phyloP scores from a whole-genome alignment of 2,888 invertebrate species.

The Rhorus exstirpatorius region DNA sequence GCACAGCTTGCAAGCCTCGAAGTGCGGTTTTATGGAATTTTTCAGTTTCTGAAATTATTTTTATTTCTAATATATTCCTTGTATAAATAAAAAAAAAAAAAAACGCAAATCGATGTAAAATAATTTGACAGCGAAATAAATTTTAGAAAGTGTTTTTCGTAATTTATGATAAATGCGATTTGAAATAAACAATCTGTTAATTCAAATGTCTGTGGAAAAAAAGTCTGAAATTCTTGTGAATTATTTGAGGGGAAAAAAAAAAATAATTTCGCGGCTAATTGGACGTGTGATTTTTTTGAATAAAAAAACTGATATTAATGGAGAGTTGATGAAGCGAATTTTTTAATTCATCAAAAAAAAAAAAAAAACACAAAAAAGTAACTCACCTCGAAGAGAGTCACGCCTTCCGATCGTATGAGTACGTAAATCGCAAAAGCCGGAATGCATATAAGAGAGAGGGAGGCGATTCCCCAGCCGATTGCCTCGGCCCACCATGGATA shows the following conservation, averaged over 20 bases:
- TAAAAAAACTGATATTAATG: too few relatives aligned
- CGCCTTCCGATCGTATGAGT: slow-evolving; percentile 90
- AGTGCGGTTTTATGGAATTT: slow-evolving; percentile 91
- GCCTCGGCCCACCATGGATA: slow-evolving; percentile 95
- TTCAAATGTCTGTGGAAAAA: too few relatives aligned
- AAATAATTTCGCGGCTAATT: too few relatives aligned
- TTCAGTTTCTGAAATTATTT: slow-evolving; percentile 90
- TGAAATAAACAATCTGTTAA: too few relatives aligned
- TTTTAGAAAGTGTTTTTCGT: too few relatives aligned
- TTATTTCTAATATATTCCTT: slow-evolving; percentile 78
- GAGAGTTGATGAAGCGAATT: too few relatives aligned
- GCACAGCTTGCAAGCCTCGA: slow-evolving; percentile 92
- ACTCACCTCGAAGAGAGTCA: slow-evolving; percentile 90
- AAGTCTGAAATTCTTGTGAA: too few relatives aligned
- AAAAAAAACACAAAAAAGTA: slow-evolving; percentile 6
- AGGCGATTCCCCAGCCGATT: slow-evolving; percentile 95
- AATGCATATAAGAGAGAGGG: slow-evolving; percentile 94
- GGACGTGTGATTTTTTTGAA: too few relatives aligned
- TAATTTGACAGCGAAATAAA: too few relatives aligned
- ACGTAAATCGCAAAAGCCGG: slow-evolving; percentile 93
- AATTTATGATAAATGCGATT: too few relatives aligned
- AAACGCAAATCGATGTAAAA: neutral
- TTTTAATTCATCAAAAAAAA: neutral
- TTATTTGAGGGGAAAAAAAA: too few relatives aligned
- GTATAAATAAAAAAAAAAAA: neutral